Evolutionary conservation across 2,797 vertebrate genomes (phyloP), one percentile per base, ranked within the genome.

Genomic region (Meda fulgida): DNA sequence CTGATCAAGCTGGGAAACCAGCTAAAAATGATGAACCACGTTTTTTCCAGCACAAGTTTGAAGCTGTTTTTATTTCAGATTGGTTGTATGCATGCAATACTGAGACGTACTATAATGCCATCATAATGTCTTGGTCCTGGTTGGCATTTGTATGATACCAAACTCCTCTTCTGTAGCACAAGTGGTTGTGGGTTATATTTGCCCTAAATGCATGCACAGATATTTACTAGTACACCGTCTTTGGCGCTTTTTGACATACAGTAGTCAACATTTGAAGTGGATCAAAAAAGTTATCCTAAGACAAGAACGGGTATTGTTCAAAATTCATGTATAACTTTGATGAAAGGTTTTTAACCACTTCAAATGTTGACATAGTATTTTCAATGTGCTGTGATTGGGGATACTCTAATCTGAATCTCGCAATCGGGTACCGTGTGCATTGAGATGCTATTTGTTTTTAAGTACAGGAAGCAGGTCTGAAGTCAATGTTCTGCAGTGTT

Each of bases 401-500:
- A 10, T 0, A 58, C 23, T 38, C 75, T 77, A 1, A 23, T 55
- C 19, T 55, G 11, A 76, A 40, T 58, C 13, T n/a, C 14, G 26
- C 34, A 38, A 21, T 65, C 0, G 4, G 34, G 21, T 5, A 36
- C 31, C 1, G 2, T 21, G 1, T 67, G 7, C 19, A 36, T 67
- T 67, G 65, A 19, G 65, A 67, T 10, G 7, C 31, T 16, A 63
- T 65, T 18, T 16, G 34, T 10, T 38, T 58, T 77, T 58, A 46
- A 31, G n/a, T 31, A 46, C 10, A 46, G 23, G 58, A 65, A 65
- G 77, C 55, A 65, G 29, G 18, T 70, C 18, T 53, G 26, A 70
- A 76, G 78, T 58, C 36, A 8, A 16, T 14, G 60, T 36, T 71
- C 83, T 48, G 69, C 55, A 1, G 23, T 65, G 75, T 72, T 85